phyloP scores from a whole-genome alignment of 2,797 vertebrate species.

The Etheostoma nigrum region DNA sequence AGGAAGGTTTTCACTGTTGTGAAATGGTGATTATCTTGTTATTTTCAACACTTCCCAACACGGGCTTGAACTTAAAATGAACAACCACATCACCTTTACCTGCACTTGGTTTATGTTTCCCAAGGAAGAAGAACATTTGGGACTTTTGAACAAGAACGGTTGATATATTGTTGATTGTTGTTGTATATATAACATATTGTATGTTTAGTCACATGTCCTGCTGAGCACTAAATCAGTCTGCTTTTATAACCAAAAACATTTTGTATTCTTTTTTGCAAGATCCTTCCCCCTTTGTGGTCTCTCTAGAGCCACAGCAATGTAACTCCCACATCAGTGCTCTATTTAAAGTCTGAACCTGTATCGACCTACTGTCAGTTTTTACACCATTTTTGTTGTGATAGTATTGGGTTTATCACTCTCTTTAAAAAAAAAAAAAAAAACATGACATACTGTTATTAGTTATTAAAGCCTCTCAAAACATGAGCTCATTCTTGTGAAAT shows the following conservation, averaged over 20 bases:
- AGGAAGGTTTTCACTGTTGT: neutral
- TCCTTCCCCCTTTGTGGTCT: constrained; percentile 54
- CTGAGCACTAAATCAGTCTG: constrained; percentile 61
- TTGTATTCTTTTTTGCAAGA: constrained; percentile 57
- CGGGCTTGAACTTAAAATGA: neutral
- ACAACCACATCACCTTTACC: neutral
- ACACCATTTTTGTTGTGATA: constrained; percentile 52
- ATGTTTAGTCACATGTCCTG: constrained; percentile 52
- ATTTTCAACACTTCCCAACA: neutral
- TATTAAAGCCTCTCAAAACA: no score
- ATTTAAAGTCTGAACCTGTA: constrained; percentile 63
- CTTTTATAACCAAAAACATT: constrained; percentile 62
- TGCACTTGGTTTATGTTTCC: constrained; percentile 1
- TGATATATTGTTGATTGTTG: constrained; percentile 38
- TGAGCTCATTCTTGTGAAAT: no score
- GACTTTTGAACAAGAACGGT: constrained; percentile 22
- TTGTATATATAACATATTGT: neutral
- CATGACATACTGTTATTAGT: no score
- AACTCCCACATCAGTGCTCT: constrained; percentile 65
- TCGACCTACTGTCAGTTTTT: constrained; percentile 41
- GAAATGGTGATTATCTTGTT: neutral
- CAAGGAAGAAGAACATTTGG: constrained; percentile 6
- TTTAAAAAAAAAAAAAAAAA: no score
- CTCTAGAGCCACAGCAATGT: constrained; percentile 50
- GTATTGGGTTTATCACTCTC: constrained; percentile 41